Conservation (phyloP, 1,140 invertebrate species). For the Aricia agestis region DNA sequence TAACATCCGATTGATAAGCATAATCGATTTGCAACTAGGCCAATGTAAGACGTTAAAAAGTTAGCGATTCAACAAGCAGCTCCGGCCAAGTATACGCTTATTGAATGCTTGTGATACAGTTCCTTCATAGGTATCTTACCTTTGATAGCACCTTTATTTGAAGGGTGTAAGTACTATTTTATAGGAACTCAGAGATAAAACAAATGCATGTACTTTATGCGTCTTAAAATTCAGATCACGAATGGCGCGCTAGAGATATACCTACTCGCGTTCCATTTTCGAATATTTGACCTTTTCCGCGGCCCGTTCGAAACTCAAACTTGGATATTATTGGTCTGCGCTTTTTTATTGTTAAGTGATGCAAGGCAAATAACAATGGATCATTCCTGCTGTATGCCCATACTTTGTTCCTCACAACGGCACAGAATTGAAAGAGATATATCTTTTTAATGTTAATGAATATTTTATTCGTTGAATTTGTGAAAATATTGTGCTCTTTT, state of each 20-base stretch:
- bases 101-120: neutral
- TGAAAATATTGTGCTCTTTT: neutral
- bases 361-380: neutral
- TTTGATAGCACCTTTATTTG: too few relatives aligned
- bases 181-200: neutral
- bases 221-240: constrained; percentile 20
- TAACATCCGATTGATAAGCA: neutral
- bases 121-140: too few relatives aligned
- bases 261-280: constrained; percentile 18
- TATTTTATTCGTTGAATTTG: neutral
- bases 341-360: constrained; percentile 3
- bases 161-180: too few relatives aligned
- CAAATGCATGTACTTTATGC: constrained; percentile 8
- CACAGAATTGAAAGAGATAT: neutral
- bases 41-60: neutral
- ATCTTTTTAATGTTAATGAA: neutral
- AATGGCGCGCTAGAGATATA: constrained; percentile 13
- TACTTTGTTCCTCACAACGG: neutral
- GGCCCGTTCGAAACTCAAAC: constrained; percentile 3
- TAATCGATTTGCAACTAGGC: constrained; percentile 1
- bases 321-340: neutral
- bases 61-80: neutral
- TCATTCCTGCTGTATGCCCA: constrained; percentile 9
- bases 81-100: neutral
- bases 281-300: constrained; percentile 22